phyloP scores from a whole-genome alignment of 2,888 invertebrate genomes.

The Netelia inedita region DNA sequence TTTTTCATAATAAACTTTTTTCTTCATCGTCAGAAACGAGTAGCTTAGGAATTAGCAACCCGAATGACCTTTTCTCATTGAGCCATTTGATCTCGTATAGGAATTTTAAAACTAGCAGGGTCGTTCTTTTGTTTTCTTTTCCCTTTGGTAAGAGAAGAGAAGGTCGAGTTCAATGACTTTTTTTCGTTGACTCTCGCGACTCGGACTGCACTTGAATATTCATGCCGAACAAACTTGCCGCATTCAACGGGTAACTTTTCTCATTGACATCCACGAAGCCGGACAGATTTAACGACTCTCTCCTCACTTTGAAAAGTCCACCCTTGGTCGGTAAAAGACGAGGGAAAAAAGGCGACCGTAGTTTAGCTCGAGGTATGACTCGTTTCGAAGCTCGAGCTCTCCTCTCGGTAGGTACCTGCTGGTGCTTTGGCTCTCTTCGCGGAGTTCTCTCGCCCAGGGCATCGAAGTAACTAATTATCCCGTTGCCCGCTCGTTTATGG shows the following conservation, averaged over 20 bases:
- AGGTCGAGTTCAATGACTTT: conserved; percentile 25
- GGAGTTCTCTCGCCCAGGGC: conserved; percentile 8
- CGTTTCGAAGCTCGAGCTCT: conserved; percentile 25
- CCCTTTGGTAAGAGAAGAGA: neutral
- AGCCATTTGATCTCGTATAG: conserved; percentile 4
- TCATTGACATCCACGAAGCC: conserved; percentile 51
- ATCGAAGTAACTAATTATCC: conserved; percentile 69
- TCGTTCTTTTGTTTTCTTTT: no score
- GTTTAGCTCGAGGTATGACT: conserved; percentile 55
- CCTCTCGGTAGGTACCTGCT: conserved; percentile 61
- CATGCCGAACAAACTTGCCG: conserved; percentile 46
- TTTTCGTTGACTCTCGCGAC: conserved; percentile 1
- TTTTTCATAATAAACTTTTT: no score
- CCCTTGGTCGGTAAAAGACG: neutral
- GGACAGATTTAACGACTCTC: conserved; percentile 60
- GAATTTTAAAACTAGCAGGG: neutral
- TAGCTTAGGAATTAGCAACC: neutral
- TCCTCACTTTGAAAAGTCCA: conserved; percentile 44
- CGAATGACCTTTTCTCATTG: neutral
- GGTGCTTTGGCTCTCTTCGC: conserved; percentile 15
- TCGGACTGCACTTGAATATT: conserved; percentile 42
- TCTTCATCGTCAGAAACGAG: neutral
- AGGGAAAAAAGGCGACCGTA: neutral
- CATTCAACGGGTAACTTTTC: conserved; percentile 28
- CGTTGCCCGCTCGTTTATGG: conserved; percentile 69